Conservation (phyloP, 2,113 vertebrate genomes). For the Geothlypis trichas region DNA sequence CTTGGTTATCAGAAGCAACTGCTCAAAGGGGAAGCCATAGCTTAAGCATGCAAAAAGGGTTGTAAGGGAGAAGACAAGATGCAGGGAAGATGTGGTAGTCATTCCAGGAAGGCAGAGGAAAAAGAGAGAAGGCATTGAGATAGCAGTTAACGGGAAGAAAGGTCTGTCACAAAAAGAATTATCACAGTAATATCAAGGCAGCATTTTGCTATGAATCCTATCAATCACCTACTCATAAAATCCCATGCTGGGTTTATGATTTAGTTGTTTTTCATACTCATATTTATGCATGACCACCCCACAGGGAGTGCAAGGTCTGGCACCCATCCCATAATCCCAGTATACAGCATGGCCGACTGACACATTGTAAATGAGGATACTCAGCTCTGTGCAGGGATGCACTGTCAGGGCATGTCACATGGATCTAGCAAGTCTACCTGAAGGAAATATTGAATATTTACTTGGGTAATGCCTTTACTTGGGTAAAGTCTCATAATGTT, state of each 20-base stretch:
- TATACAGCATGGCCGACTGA: neutral
- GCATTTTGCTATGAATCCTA: neutral
- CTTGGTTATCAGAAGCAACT: neutral
- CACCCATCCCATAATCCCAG: neutral
- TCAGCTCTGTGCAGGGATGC: neutral
- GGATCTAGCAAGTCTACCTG: neutral
- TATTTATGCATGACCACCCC: neutral
- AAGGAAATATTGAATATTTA: neutral
- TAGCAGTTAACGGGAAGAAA: neutral
- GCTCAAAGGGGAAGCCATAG: neutral
- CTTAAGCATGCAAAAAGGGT: neutral
- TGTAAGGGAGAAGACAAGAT: neutral
- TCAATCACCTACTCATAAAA: neutral
- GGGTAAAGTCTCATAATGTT: neutral
- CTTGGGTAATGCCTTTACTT: accelerated
- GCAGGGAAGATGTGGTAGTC: neutral
- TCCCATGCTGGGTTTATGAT: neutral
- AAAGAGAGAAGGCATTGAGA: neutral
- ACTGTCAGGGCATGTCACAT: neutral
- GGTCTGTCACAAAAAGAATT: neutral
- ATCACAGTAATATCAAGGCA: neutral
- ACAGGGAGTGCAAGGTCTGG: accelerated
- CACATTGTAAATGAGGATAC: neutral
- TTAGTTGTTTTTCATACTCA: neutral
- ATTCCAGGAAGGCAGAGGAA: neutral